A percentile compares a stretch with the other conserved stretches of the same genome.
Evolutionary conservation across 2,888 invertebrate species (phyloP).

Genomic region (Apamea epomidion): DNA sequence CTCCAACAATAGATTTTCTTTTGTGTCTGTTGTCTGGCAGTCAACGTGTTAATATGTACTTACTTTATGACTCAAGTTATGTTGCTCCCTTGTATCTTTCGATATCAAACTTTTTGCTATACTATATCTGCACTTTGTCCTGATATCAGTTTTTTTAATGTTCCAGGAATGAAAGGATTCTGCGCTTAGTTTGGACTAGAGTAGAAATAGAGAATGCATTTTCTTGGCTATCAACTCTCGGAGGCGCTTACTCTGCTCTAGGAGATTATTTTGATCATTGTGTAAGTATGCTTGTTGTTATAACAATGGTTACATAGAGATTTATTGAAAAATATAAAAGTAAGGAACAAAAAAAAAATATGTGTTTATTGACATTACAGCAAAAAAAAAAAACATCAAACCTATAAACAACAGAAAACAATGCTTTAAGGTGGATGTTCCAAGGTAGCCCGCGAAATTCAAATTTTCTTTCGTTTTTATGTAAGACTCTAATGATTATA

Average conservation of each 20-base stretch:
- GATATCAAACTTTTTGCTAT: background rate
- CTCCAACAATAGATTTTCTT: too few species aligned
- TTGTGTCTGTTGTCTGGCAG: too few species aligned
- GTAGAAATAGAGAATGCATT: constrained; percentile 95
- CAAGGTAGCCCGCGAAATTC: too few species aligned
- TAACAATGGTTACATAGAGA: background rate
- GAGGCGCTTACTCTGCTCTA: constrained; percentile 98
- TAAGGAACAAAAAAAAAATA: background rate
- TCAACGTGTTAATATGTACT: too few species aligned
- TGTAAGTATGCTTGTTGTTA: constrained; percentile 88
- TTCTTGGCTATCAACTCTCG: constrained; percentile 98
- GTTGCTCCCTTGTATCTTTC: background rate
- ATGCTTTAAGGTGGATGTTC: too few species aligned
- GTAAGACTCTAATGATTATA: too few species aligned
- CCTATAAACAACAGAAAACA: too few species aligned
- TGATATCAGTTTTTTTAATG: background rate
- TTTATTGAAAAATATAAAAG: background rate
- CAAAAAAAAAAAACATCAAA: too few species aligned
- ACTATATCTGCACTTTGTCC: background rate
- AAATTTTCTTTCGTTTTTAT: too few species aligned
- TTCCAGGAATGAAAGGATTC: constrained; percentile 87
- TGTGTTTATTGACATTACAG: too few species aligned
- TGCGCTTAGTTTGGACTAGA: constrained; percentile 89
- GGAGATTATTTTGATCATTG: constrained; percentile 96
- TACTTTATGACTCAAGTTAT: background rate